Evolutionary conservation across 2,797 vertebrate species (phyloP).

Genomic region (Poliocrania exsul): DNA sequence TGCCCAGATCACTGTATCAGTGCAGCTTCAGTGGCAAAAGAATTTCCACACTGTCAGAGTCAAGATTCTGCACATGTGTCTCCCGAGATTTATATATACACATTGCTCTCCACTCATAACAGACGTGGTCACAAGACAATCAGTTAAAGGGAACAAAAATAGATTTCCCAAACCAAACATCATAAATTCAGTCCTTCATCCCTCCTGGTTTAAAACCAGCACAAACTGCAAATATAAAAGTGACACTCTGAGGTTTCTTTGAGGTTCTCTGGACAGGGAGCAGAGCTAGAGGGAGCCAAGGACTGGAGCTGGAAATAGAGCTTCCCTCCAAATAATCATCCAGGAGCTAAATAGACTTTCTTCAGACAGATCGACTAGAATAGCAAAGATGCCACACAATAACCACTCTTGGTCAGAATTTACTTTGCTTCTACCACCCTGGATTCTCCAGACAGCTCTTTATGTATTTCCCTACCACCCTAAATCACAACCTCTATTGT

Average conservation of each 20-base stretch:
- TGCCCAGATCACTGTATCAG: rapidly evolving
- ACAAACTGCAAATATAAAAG: background rate
- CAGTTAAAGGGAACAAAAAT: conserved; percentile 4
- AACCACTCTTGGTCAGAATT: background rate
- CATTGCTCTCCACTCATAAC: background rate
- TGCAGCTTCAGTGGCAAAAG: background rate
- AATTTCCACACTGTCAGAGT: background rate
- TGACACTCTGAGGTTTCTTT: background rate
- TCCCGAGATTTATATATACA: background rate
- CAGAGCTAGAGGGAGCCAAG: background rate
- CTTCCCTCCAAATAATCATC: background rate
- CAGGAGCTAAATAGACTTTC: background rate
- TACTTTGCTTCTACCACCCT: background rate
- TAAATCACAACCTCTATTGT: background rate
- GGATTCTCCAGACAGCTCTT: background rate
- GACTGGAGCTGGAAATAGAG: background rate
- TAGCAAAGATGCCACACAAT: background rate
- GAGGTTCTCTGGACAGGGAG: background rate
- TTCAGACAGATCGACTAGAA: background rate
- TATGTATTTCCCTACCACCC: background rate
- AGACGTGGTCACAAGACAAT: conserved; percentile 9
- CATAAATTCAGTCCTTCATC: background rate
- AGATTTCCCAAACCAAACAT: conserved; percentile 24
- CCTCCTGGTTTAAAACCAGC: background rate
- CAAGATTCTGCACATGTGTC: background rate